Base-by-base conservation (phyloP, 2,113 vertebrate species). In the chimpanzee (Pan troglodytes) region DNA sequence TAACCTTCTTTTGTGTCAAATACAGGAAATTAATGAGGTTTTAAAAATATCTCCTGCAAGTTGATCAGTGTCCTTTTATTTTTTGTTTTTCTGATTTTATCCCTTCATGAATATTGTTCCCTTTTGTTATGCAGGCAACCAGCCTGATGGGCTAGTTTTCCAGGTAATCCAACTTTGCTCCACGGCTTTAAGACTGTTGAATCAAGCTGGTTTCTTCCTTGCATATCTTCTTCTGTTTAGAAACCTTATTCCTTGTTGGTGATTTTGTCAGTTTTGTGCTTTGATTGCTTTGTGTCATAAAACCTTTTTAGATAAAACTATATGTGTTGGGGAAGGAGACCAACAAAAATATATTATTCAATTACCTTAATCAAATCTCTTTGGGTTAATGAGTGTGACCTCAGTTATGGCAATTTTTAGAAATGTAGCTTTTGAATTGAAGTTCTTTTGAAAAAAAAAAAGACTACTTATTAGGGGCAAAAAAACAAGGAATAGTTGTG, bases 371-470 rank as follows among this genome's bases (percentile, higher is more conserved):
- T 52, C 50, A 92, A 93, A 70, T 80, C 38, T 52, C 20, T 70
- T 76, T 96, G 52, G 85, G 64, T 80, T 90, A 89, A 81, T 87
- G 64, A 83, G 7, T 92, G 8, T 92, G 8, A 12, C 45, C 9
- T 95, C 76, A 79, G 75, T 80, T 84, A 78, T 23, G 25, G 17
- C 4, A 96, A 68, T 92, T 97, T 95, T 68, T 14, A 64, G 88
- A 94, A 90, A 67, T 5, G 35, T 43, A 61, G 32, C 23, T 48
- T 95, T 83, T 87, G 50, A 86, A 23, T n/a, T 8, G 17, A 84
- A 76, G 20, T 76, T 48, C 25, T 90, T 97, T 92, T 91, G 20
- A 22, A 94, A 93, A 94, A 92, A 92, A 84, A 94, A 83, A 90
- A 3, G 38, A 27, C 22, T 64, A 76, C 30, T 82, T 30, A 40